Evolutionary conservation across 2,113 vertebrate genomes (phyloP), one percentile per base, ranked within the genome.

Genomic region (Oenanthe melanoleuca): DNA sequence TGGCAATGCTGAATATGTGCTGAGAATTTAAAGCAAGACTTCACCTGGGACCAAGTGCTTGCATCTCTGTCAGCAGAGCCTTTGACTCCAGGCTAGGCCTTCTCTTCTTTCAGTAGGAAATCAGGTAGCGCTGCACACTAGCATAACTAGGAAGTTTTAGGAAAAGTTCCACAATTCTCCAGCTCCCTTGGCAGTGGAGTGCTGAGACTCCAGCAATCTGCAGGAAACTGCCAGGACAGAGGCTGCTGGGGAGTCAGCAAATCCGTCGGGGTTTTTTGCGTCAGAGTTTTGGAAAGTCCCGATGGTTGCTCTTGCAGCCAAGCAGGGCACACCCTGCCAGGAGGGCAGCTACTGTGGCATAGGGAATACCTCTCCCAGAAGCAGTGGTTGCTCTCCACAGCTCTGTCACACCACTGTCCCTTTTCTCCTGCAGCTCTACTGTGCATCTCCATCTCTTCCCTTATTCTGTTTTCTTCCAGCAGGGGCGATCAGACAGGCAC

Each of bases 261-360:
- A 42, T 80, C 53, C 5, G 0, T 11, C 3, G 5, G 63, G 28
- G 37, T 9, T 52, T 73, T 92, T 37, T 23, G 52, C 2, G 0
- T 80, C 52, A 63, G 33, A 71, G n/a, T 6, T 2, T 29, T 80
- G 80, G 49, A 33, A 94, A 85, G 23, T 80, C 55, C 52, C 11
- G 1, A 18, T 3, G 9, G 33, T 6, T 82, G 38, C 38, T 88
- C 60, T 37, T 75, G 57, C 31, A 70, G 50, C 69, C 55, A 40
- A 34, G 86, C 73, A 61, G 70, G 40, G 71, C 47, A 50, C 49
- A 60, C 23, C 44, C 82, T 75, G 53, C 53, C 37, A 70, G 33
- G 20, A 42, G 14, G 31, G 37, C 44, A 71, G 4, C 57, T 45
- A 0, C 53, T 67, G 40, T 1, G 1, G 88, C 12, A 25, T 5